A percentile compares a stretch with the other conserved stretches of the same genome.
phyloP scores from a whole-genome alignment of 2,113 vertebrate genomes.

The Epinephelus lanceolatus region DNA sequence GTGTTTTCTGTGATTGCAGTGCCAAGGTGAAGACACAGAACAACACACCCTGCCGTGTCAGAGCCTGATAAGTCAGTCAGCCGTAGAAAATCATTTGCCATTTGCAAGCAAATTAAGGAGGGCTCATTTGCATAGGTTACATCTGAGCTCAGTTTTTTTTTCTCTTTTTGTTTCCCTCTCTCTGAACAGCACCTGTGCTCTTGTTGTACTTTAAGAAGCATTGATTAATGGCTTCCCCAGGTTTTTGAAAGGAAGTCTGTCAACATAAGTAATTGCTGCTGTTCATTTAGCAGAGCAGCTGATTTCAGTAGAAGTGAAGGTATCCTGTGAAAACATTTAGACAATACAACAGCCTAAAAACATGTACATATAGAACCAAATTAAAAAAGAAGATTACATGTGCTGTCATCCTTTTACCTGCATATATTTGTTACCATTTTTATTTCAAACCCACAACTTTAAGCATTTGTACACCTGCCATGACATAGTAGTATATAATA shows the following conservation, averaged over 20 bases:
- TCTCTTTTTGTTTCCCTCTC: slow-evolving; percentile 25
- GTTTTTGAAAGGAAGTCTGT: slow-evolving; percentile 73
- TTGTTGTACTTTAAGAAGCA: slow-evolving; percentile 67
- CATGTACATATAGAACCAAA: neutral
- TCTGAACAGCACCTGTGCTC: slow-evolving; percentile 52
- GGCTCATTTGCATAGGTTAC: slow-evolving; percentile 81
- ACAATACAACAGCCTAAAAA: neutral
- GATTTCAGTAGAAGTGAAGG: slow-evolving; percentile 28
- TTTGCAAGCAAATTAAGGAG: slow-evolving; percentile 81
- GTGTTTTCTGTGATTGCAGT: slow-evolving; percentile 72
- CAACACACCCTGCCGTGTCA: slow-evolving; percentile 69
- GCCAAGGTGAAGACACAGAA: slow-evolving; percentile 72
- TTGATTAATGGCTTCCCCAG: slow-evolving; percentile 75
- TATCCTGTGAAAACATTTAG: slow-evolving; percentile 8
- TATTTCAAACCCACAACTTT: neutral
- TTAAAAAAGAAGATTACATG: neutral
- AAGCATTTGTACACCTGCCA: neutral
- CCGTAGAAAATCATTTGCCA: slow-evolving; percentile 79
- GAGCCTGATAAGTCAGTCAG: slow-evolving; percentile 83
- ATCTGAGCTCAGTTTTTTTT: slow-evolving; percentile 55
- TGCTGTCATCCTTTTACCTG: neutral
- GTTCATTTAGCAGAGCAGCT: slow-evolving; percentile 59
- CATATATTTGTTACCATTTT: neutral
- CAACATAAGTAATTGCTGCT: slow-evolving; percentile 81
- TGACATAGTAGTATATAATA: neutral